Percentiles rank a stretch among this genome's conserved stretches.
These are phyloP conservation scores for Spodoptera litura DNA, from an alignment of 1,140 invertebrate genomes.

Conservation along the genomic window DNA sequence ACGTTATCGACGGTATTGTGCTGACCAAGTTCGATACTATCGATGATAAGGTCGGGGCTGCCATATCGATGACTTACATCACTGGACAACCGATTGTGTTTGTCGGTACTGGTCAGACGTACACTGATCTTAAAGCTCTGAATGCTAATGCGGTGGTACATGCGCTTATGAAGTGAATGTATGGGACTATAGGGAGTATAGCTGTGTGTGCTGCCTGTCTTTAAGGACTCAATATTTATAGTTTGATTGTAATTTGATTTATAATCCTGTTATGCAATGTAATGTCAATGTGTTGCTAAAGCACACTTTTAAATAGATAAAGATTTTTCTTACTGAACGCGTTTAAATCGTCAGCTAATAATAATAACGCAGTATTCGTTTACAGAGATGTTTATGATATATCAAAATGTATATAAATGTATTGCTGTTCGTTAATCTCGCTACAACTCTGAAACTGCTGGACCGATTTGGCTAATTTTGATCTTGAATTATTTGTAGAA, in stretches of 20 bases:
- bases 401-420: too few relatives aligned
- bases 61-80: conserved; percentile 99
- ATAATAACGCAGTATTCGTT: background rate
- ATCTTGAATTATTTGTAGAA: too few relatives aligned
- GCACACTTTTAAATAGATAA: too few relatives aligned
- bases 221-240: too few relatives aligned
- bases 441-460: too few relatives aligned
- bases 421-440: too few relatives aligned
- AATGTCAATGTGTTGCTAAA: too few relatives aligned
- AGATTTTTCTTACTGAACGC: too few relatives aligned
- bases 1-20: conserved; percentile 98
- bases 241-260: too few relatives aligned
- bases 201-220: conserved; percentile 29
- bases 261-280: too few relatives aligned
- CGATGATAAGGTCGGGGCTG: conserved; percentile 99
- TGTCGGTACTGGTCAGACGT: conserved; percentile 99
- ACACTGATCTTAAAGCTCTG: conserved; percentile 98
- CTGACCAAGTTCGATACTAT: conserved; percentile 99
- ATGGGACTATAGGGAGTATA: background rate
- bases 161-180: conserved; percentile 95
- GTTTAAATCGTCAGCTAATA: too few relatives aligned
- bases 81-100: conserved; percentile 99
- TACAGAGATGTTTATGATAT: background rate
- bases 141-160: conserved; percentile 99
- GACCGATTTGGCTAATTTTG: too few relatives aligned